Evolutionary conservation across 2,113 vertebrate species (phyloP).

Genomic region (Eolophus roseicapilla): DNA sequence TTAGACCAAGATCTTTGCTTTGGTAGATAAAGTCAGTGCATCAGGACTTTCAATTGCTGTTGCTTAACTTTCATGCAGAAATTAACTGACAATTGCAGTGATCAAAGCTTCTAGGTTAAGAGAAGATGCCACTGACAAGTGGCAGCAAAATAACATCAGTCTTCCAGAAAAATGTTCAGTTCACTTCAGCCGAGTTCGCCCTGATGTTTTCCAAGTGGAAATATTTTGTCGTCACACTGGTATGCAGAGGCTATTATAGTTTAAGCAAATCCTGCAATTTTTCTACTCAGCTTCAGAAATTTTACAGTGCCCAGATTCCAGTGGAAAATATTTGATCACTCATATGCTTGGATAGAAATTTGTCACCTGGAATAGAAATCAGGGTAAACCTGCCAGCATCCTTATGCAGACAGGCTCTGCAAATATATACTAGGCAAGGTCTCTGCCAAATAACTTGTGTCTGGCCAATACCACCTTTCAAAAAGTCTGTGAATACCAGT

Average conservation of each 20-base stretch:
- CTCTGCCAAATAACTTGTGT: constrained; percentile 77
- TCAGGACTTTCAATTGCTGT: background rate
- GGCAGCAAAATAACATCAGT: background rate
- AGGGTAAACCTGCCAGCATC: constrained; percentile 76
- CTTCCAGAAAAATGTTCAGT: constrained; percentile 22
- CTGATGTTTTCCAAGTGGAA: constrained; percentile 70
- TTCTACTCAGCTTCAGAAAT: constrained; percentile 75
- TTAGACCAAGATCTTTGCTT: constrained; percentile 9
- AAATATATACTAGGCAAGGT: constrained; percentile 74
- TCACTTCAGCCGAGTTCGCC: background rate
- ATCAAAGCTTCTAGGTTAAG: background rate
- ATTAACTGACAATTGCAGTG: background rate
- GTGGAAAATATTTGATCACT: constrained; percentile 82
- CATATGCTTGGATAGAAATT: constrained; percentile 75
- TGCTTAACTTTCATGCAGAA: background rate
- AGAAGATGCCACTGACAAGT: constrained; percentile 12
- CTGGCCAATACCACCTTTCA: constrained; percentile 74
- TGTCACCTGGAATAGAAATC: constrained; percentile 84
- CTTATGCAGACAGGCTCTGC: constrained; percentile 75
- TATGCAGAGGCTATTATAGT: constrained; percentile 68
- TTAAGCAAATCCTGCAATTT: constrained; percentile 73
- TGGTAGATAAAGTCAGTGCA: background rate
- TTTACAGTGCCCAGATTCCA: constrained; percentile 82
- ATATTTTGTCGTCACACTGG: constrained; percentile 68
- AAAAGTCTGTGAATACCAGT: constrained; percentile 69